A percentile compares a stretch with the other conserved stretches of the same genome.
Evolutionary conservation across 1,140 invertebrate genomes (phyloP).

Genomic region (Plodia interpunctella): DNA sequence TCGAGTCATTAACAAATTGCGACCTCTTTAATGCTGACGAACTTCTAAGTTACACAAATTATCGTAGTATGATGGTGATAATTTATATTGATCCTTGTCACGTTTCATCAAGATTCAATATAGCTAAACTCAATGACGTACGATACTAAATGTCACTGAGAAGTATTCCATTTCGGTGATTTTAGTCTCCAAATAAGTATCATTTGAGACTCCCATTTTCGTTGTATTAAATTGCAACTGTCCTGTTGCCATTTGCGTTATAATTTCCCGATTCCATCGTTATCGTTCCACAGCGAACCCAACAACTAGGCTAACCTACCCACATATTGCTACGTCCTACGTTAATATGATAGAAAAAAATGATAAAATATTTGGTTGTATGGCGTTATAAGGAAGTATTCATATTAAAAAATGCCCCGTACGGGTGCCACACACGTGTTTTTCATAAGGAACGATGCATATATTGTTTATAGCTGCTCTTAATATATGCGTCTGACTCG

Average conservation of each 20-base stretch:
- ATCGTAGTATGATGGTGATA: not conserved
- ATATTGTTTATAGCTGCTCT: too few species aligned
- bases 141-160: not conserved
- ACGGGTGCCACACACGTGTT: too few species aligned
- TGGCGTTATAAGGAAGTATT: conserved; percentile 20
- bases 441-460: too few species aligned
- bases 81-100: not conserved
- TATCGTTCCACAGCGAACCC: conserved; percentile 30
- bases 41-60: not conserved
- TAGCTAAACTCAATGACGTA: not conserved
- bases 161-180: not conserved
- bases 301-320: conserved; percentile 30
- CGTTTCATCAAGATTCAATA: not conserved
- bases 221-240: conserved; percentile 30
- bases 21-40: not conserved
- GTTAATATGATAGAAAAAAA: conserved; percentile 29
- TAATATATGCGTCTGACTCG: too few species aligned
- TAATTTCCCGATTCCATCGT: not conserved
- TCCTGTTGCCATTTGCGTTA: conserved; percentile 6
- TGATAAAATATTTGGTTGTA: conserved; percentile 43
- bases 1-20: not conserved
- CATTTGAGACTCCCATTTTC: conserved; percentile 15
- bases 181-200: not conserved
- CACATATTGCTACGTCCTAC: conserved; percentile 31
- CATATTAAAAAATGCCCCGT: too few species aligned